Conservation (phyloP, 2,797 vertebrate genomes). For the Meda fulgida region DNA sequence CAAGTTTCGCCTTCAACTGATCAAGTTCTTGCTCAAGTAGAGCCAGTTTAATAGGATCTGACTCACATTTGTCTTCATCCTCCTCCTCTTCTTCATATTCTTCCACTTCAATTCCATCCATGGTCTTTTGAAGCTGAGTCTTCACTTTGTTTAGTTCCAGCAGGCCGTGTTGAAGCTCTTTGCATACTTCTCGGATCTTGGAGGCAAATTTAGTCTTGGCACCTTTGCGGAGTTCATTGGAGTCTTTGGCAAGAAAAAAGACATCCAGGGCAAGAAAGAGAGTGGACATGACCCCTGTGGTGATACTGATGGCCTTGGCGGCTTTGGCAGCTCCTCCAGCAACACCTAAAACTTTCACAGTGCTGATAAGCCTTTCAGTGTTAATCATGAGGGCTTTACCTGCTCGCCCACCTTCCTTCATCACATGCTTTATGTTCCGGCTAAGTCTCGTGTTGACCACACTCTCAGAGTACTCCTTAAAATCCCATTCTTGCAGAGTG, state of each 20-base stretch:
- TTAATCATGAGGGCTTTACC: conserved; percentile 78
- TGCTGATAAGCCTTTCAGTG: conserved; percentile 75
- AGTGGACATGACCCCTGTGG: conserved; percentile 77
- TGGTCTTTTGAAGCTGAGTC: conserved; percentile 74
- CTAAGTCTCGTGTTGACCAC: conserved; percentile 77
- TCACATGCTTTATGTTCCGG: conserved; percentile 78
- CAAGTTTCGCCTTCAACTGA: conserved; percentile 73
- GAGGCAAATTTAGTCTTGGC: conserved; percentile 78
- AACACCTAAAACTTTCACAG: conserved; percentile 76
- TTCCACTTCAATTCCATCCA: conserved; percentile 76
- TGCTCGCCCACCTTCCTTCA: conserved; percentile 79
- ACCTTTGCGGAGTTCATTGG: conserved; percentile 76
- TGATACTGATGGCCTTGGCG: conserved; percentile 75
- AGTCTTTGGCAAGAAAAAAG: conserved; percentile 82
- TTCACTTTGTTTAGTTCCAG: conserved; percentile 76
- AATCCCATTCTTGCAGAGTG: conserved; percentile 76
- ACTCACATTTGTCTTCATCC: conserved; percentile 24
- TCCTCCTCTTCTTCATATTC: conserved; percentile 63
- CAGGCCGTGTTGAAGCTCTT: conserved; percentile 75
- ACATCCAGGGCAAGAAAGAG: conserved; percentile 81
- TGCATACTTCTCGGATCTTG: conserved; percentile 78
- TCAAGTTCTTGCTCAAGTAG: conserved; percentile 76
- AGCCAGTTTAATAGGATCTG: conserved; percentile 70
- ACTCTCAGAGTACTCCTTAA: conserved; percentile 75
- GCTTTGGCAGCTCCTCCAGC: conserved; percentile 78